Conservation (phyloP, 2,797 vertebrate genomes). For the Heteromormyrus szaboi region DNA sequence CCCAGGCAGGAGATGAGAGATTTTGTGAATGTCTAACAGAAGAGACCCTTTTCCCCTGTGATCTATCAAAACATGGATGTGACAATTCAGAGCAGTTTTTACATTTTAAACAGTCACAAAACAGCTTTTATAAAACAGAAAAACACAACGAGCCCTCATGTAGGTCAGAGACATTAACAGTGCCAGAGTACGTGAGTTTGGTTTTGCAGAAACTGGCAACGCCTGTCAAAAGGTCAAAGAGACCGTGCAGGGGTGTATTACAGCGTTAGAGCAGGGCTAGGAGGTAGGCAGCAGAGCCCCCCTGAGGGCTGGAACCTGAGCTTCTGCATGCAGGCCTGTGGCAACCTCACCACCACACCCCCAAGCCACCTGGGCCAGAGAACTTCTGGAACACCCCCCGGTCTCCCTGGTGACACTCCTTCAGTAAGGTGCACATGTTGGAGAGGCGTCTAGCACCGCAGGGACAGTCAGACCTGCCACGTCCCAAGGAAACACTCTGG, state of each 20-base stretch:
- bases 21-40: background rate
- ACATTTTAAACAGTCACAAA: background rate
- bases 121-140: background rate
- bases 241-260: background rate
- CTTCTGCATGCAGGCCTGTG: conserved; percentile 40
- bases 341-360: conserved; percentile 28
- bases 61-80: background rate
- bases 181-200: background rate
- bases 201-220: background rate
- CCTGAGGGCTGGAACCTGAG: conserved; percentile 53
- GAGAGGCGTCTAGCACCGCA: conserved; percentile 26
- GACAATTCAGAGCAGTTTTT: background rate
- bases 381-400: background rate
- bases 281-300: conserved; percentile 60
- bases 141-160: background rate
- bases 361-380: conserved; percentile 15
- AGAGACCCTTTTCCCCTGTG: background rate
- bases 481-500: conserved; percentile 25
- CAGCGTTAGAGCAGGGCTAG: conserved; percentile 39
- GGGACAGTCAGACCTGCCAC: conserved; percentile 26
- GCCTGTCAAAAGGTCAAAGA: too few species aligned
- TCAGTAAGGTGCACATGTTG: conserved; percentile 10
- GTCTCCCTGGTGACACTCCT: conserved; percentile 22
- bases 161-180: background rate
- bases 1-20: background rate